Evolutionary conservation across 2,888 invertebrate genomes (phyloP).

Genomic region (Nomada fucata): DNA sequence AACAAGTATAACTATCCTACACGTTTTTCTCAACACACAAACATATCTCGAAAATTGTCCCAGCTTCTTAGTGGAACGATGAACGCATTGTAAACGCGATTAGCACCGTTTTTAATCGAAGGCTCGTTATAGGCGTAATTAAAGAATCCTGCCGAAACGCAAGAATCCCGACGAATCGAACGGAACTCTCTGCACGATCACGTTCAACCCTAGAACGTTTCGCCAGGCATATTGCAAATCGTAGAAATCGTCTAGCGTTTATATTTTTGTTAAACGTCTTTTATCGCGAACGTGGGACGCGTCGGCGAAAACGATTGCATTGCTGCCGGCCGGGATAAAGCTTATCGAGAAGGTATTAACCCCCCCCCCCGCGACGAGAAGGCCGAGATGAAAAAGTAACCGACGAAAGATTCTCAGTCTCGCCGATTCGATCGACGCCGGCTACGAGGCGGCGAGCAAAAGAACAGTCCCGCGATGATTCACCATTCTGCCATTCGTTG

Average conservation of each 20-base stretch:
- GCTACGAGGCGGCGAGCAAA: background rate
- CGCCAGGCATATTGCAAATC: background rate
- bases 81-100: constrained; percentile 47
- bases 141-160: constrained; percentile 50
- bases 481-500: background rate
- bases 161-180: constrained; percentile 16
- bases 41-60: constrained; percentile 81
- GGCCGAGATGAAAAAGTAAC: background rate
- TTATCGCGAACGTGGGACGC: background rate
- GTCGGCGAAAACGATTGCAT: background rate
- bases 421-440: background rate
- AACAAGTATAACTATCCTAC: constrained; percentile 53
- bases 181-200: background rate
- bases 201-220: constrained; percentile 11
- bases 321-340: too few relatives aligned
- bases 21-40: constrained; percentile 69
- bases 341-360: background rate
- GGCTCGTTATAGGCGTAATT: constrained; percentile 52
- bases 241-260: constrained; percentile 8
- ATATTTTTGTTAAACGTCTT: constrained; percentile 11
- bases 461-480: background rate
- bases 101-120: constrained; percentile 62
- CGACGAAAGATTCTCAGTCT: background rate
- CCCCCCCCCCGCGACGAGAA: too few relatives aligned
- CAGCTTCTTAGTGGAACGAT: constrained; percentile 76